These are phyloP conservation scores for Pseudorhombus dupliciocellatus DNA, from an alignment of 2,113 vertebrate species.

Conservation along the genomic window DNA sequence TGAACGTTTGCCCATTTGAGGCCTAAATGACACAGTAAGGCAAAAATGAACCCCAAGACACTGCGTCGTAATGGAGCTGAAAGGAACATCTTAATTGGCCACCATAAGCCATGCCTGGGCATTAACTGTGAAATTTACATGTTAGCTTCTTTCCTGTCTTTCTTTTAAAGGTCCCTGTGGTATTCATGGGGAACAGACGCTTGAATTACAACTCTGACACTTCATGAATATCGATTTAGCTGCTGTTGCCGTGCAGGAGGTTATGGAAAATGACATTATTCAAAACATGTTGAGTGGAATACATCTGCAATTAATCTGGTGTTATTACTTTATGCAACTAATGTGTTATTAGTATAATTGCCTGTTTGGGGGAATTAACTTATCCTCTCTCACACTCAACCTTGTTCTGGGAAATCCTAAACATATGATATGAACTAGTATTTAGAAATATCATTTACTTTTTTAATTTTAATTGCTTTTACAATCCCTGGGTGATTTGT, in stretches of 20 bases:
- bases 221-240: conserved; percentile 63
- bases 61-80: conserved; percentile 54
- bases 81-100: conserved; percentile 72
- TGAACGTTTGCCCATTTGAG: conserved; percentile 57
- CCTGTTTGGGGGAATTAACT: conserved; percentile 46
- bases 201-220: conserved; percentile 57
- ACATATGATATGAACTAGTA: conserved; percentile 7
- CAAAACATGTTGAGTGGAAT: conserved; percentile 49
- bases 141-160: conserved; percentile 42
- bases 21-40: conserved; percentile 63
- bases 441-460: conserved; percentile 9
- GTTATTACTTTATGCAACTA: conserved; percentile 49
- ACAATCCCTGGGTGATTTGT: conserved; percentile 5
- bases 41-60: conserved; percentile 64
- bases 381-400: conserved; percentile 16
- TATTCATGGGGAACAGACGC: conserved; percentile 58
- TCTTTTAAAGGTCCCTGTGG: conserved; percentile 48
- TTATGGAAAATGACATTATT: conserved; percentile 57
- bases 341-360: conserved; percentile 63
- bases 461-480: conserved; percentile 16
- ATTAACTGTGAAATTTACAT: conserved; percentile 61
- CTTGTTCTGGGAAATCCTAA: conserved; percentile 3
- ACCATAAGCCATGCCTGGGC: conserved; percentile 52
- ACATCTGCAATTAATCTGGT: conserved; percentile 50
- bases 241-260: conserved; percentile 36